Evolutionary conservation across 2,113 vertebrate genomes (phyloP), one percentile per base, ranked within the genome.

Genomic region (Anas platyrhynchos): DNA sequence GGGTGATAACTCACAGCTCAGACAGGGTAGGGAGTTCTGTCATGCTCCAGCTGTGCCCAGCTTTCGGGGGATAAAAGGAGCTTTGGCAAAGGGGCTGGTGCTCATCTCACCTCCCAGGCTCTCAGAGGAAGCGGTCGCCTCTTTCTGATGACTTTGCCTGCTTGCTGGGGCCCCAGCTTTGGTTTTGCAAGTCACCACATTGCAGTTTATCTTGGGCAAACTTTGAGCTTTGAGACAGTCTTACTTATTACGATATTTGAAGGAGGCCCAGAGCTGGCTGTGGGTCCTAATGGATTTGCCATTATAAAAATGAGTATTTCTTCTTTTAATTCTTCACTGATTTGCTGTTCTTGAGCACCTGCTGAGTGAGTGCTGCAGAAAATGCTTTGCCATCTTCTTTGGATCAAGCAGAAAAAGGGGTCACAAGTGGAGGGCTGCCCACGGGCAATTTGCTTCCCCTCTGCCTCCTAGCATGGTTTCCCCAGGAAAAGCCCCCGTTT

Each of bases 401-500:
- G 34, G 25, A 18, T 2, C 4, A 32, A 71, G 69, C 27, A 81
- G 27, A 34, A 44, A 77, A 65, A 11, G 6, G 16, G 6, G 13
- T 46, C 50, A 29, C 18, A 34, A 55, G 52, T 38, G 14, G 29
- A 9, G 16, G 41, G n/a, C 50, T 41, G 36, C 56, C 65, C 38
- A 23, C 0, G 1, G 16, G 18, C 9, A 11, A 12, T 58, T 58
- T 0, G 2, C 38, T 20, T 11, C 43, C 2, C 65, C 52, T 87
- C 44, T 43, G 9, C 13, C 34, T 88, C 17, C 71, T 20, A 44
- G 22, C 38, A 44, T 44, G 46, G 17, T 34, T 61, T 46, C n/a
- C 22, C 21, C 21, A 32, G 26, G 27, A 41, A 72, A 72, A 72
- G 68, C 48, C 34, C 25, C 26, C 5, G 4, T 32, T 54, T 68